phyloP scores from a whole-genome alignment of 2,113 vertebrate genomes.

The Hippocampus zosterae region DNA sequence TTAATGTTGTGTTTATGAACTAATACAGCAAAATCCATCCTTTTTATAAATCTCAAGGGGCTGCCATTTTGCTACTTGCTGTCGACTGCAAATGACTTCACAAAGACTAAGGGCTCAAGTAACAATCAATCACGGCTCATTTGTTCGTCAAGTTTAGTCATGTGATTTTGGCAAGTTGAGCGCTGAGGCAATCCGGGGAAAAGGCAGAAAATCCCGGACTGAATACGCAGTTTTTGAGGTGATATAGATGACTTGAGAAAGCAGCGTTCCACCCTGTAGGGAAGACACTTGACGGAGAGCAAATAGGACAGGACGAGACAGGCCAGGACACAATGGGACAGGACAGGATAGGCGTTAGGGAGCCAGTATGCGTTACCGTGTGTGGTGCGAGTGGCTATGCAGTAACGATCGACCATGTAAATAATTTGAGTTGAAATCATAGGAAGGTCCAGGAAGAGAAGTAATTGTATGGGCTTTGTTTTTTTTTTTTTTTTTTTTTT shows the following conservation, averaged over 20 bases:
- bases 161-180: too few species aligned
- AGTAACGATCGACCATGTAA: background rate
- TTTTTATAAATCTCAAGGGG: too few species aligned
- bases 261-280: background rate
- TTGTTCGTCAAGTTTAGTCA: too few species aligned
- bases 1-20: too few species aligned
- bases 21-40: too few species aligned
- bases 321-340: background rate
- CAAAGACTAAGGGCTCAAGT: too few species aligned
- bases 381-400: background rate
- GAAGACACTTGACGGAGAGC: background rate
- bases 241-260: conserved; percentile 1
- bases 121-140: too few species aligned
- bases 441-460: background rate
- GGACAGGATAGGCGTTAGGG: background rate
- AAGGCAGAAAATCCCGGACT: background rate
- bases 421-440: background rate
- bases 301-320: background rate
- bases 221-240: background rate
- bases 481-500: too few species aligned
- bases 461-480: too few species aligned
- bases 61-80: too few species aligned
- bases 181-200: background rate
- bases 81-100: too few species aligned
- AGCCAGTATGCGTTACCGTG: background rate